Conservation (phyloP, 2,113 vertebrate species). For the Onychostoma macrolepis region DNA sequence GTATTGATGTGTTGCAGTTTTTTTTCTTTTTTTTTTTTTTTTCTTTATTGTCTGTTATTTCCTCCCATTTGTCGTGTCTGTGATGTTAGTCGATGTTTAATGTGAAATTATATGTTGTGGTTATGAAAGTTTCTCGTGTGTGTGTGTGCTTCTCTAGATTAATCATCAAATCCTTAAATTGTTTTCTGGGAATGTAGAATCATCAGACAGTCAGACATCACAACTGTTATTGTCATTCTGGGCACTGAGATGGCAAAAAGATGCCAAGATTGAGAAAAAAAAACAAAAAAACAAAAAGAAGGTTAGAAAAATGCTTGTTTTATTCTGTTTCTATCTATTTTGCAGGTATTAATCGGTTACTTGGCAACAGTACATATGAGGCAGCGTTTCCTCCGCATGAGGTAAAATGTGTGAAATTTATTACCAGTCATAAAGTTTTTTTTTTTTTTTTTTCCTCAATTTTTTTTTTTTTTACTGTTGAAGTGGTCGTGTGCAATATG, state of each 20-base stretch:
- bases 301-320: neutral
- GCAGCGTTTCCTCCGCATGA: slow-evolving; percentile 98
- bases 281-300: neutral
- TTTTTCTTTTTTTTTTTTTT: neutral
- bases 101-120: neutral
- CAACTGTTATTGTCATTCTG: neutral
- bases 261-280: neutral
- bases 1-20: neutral
- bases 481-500: neutral
- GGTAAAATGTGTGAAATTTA: slow-evolving; percentile 71
- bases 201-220: neutral
- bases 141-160: no score
- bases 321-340: slow-evolving; percentile 54
- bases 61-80: neutral
- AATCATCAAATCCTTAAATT: neutral
- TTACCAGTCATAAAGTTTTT: neutral
- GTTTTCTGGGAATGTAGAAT: neutral
- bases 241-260: neutral
- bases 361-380: slow-evolving; percentile 93
- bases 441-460: neutral
- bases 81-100: neutral
- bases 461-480: neutral
- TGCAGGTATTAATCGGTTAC: slow-evolving; percentile 90
- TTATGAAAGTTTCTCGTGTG: neutral
- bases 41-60: neutral